A percentile compares a stretch with the other conserved stretches of the same genome.
Conservation (phyloP, 1,140 invertebrate species). For the Vollenhovia emeryi region DNA sequence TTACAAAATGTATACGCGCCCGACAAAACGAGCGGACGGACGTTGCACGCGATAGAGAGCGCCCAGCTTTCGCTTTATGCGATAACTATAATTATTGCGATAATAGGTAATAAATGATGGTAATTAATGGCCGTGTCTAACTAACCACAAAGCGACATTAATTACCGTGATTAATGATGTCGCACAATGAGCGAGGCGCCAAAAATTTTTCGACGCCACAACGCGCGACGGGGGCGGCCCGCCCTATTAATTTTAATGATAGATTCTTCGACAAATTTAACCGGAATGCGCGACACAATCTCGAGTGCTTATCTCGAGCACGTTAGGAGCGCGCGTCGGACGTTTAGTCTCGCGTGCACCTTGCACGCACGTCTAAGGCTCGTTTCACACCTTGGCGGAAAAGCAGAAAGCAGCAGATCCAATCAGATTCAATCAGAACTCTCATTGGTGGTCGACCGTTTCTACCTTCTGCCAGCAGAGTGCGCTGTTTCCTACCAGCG, state of each 20-base stretch:
- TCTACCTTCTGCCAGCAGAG: too few relatives aligned
- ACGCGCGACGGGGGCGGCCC: not conserved
- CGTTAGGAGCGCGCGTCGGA: not conserved
- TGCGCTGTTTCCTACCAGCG: too few relatives aligned
- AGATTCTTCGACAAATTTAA: conserved; percentile 36
- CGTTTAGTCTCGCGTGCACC: conserved; percentile 6
- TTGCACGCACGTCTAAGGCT: too few relatives aligned
- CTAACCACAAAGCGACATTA: conserved; percentile 56
- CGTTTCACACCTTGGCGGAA: too few relatives aligned
- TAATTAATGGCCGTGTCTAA: conserved; percentile 52
- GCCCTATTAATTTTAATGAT: conserved; percentile 12
- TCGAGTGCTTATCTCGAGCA: not conserved
- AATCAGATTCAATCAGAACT: too few relatives aligned
- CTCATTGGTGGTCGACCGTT: too few relatives aligned
- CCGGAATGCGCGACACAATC: not conserved
- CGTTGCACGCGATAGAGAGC: conserved; percentile 7
- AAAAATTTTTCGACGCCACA: conserved; percentile 27
- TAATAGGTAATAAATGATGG: conserved; percentile 53
- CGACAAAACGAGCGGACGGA: not conserved
- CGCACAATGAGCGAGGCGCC: conserved; percentile 6
- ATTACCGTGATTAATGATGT: conserved; percentile 47
- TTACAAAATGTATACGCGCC: not conserved
- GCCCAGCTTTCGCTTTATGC: not conserved
- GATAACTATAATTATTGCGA: conserved; percentile 43
- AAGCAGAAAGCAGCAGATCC: too few relatives aligned